Percentiles rank a stretch among this genome's conserved stretches.
phyloP scores from a whole-genome alignment of 2,888 invertebrate species.

The Thecophora atra region DNA sequence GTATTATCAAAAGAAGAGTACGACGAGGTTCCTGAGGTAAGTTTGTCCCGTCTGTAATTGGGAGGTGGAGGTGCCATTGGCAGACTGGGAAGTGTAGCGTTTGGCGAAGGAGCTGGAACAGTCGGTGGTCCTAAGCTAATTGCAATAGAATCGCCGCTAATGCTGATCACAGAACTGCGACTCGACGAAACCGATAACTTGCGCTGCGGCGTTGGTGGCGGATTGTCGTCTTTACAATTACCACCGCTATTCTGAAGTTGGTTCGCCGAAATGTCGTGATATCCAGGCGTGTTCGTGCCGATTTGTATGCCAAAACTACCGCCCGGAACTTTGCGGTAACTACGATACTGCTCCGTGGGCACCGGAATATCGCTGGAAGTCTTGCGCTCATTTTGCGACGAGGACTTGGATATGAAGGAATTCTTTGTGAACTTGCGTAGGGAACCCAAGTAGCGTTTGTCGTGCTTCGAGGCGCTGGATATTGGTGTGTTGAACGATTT shows the following conservation, averaged over 20 bases:
- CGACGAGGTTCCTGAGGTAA: conserved; percentile 11
- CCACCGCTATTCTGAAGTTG: conserved; percentile 41
- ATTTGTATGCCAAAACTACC: conserved; percentile 67
- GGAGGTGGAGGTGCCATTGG: conserved; percentile 32
- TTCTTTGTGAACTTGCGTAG: conserved; percentile 74
- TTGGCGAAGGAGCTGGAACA: conserved; percentile 55
- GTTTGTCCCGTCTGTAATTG: conserved; percentile 37
- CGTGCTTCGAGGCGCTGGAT: conserved; percentile 55
- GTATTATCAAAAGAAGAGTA: conserved; percentile 48
- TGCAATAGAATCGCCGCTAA: conserved; percentile 43
- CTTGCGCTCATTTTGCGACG: conserved; percentile 55
- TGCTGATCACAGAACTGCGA: conserved; percentile 54
- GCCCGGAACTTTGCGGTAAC: conserved; percentile 75
- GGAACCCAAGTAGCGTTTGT: conserved; percentile 72
- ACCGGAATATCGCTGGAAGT: conserved; percentile 72
- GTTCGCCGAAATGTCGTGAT: conserved; percentile 44
- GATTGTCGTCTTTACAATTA: conserved; percentile 20
- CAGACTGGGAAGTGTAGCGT: conserved; percentile 28
- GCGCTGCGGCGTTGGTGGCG: conserved; percentile 38
- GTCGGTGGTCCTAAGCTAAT: conserved; percentile 52
- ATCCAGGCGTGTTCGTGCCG: conserved; percentile 62
- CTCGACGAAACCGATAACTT: conserved; percentile 56
- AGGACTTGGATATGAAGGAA: conserved; percentile 44
- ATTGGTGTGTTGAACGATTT: conserved; percentile 48
- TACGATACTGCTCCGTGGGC: conserved; percentile 81